Conservation (phyloP, 2,888 invertebrate genomes). For the Argyresthia goedartella region DNA sequence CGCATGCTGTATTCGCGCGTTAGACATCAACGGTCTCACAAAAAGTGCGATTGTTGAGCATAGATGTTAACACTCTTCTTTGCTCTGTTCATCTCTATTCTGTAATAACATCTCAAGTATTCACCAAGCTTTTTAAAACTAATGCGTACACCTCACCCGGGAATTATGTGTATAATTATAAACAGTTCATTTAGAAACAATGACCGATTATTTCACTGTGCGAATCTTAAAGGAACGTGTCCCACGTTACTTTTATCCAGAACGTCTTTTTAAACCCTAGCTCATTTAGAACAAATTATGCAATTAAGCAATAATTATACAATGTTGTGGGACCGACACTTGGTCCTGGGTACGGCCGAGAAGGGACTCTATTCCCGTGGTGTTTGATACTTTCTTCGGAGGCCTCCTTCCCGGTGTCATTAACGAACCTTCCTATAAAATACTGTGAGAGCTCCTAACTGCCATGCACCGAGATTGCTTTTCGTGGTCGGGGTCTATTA, state of each 20-base stretch:
- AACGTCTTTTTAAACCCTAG: no score
- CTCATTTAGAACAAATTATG: constrained; percentile 5
- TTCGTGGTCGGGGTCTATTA: constrained; percentile 60
- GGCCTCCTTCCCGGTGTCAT: constrained; percentile 24
- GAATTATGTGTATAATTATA: no score
- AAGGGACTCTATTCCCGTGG: constrained; percentile 25
- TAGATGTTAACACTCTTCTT: no score
- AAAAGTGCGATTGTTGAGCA: no score
- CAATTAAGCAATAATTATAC: constrained; percentile 52
- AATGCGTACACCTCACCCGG: no score
- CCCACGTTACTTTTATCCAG: no score
- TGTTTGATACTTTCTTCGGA: constrained; percentile 29
- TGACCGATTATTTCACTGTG: no score
- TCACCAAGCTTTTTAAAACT: no score
- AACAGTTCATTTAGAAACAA: no score
- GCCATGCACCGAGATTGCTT: constrained; percentile 61
- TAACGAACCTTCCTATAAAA: constrained; percentile 64
- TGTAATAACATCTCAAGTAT: no score
- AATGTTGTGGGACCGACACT: constrained; percentile 29
- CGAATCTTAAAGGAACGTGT: no score
- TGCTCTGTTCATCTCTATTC: no score
- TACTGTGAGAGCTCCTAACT: constrained; percentile 57
- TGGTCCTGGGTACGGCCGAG: constrained; percentile 20
- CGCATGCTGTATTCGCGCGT: constrained; percentile 9
- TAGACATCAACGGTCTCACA: not conserved